Percentiles rank a stretch among this genome's conserved stretches.
Evolutionary conservation across 2,113 vertebrate genomes (phyloP).

Genomic region (Opisthocomus hoazin): DNA sequence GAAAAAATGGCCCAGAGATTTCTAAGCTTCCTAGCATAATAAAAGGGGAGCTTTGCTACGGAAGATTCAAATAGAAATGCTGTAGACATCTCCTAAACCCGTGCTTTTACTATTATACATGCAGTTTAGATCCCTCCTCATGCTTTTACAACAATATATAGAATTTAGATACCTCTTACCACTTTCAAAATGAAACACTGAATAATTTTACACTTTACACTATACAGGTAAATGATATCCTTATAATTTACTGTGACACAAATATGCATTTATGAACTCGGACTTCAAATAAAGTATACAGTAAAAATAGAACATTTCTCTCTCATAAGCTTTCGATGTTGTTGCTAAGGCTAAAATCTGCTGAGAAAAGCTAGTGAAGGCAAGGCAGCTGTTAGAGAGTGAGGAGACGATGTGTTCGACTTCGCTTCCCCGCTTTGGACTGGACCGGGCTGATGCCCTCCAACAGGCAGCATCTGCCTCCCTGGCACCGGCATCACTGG

Average conservation of each 20-base stretch:
- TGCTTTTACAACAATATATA: neutral
- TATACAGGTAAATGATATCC: neutral
- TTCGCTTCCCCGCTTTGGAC: neutral
- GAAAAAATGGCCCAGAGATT: neutral
- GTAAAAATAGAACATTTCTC: neutral
- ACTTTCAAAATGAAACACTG: neutral
- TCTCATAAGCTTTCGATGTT: neutral
- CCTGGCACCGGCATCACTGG: slow-evolving; percentile 25
- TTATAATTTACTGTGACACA: neutral
- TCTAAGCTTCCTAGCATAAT: neutral
- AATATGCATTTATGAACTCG: neutral
- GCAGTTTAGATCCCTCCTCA: neutral
- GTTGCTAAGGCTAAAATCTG: neutral
- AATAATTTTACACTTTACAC: neutral
- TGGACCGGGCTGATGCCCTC: neutral
- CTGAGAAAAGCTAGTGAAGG: neutral
- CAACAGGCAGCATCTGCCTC: slow-evolving; percentile 32
- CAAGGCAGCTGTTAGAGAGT: neutral
- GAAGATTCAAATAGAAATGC: neutral
- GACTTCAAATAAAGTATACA: neutral
- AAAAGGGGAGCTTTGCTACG: neutral
- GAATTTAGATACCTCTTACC: slow-evolving; percentile 14
- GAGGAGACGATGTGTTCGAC: too few relatives aligned
- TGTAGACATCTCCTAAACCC: neutral
- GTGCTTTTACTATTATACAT: neutral